Evolutionary conservation across 2,888 invertebrate genomes (phyloP), one percentile per base, ranked within the genome.

Genomic region (Eurytoma adleriae): DNA sequence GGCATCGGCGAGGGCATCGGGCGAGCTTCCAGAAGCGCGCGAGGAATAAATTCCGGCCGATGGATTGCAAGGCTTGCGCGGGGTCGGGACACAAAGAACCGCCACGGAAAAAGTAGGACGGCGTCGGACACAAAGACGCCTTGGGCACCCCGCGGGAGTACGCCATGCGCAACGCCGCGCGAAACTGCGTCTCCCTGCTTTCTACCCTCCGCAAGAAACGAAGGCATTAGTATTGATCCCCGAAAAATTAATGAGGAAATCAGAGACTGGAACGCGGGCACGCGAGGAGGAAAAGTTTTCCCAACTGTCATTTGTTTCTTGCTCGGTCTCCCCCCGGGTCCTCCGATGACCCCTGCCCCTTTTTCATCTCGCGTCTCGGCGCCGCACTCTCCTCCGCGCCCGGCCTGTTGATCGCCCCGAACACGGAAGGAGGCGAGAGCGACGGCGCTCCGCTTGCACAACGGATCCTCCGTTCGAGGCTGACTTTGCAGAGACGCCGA

Each of bases 171-270:
- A 30, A 2, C 24, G 61, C 16, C 14, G 13, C 24, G 18, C 50
- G 18, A 3, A 24, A 59, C 30, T 12, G 62, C 18, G 52, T 67
- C 40, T 50, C 68, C 61, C 73, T 64, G 68, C 64, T 68, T 79
- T 73, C 56, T 59, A 57, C 18, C 18, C 12, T 40, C 16, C 30
- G 76, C 61, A 81, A 82, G 78, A 84, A 83, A 82, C 78, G 75
- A 82, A 77, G 81, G 80, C 79, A 83, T 84, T 83, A 76, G 81
- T 83, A 82, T 83, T 82, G 83, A 84, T 83, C 81, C 71, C 70
- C 76, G 82, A 82, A 86, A 86, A 88, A 88, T 88, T 88, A 88
- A 88, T 86, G 88, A 88, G 86, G 83, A 86, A 88, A 88, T 88
- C 88, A 88, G 87, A 86, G 86, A 87, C 84, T 84, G 87, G 85